Evolutionary conservation across 2,113 vertebrate species (phyloP).

Genomic region (Scophthalmus maximus): DNA sequence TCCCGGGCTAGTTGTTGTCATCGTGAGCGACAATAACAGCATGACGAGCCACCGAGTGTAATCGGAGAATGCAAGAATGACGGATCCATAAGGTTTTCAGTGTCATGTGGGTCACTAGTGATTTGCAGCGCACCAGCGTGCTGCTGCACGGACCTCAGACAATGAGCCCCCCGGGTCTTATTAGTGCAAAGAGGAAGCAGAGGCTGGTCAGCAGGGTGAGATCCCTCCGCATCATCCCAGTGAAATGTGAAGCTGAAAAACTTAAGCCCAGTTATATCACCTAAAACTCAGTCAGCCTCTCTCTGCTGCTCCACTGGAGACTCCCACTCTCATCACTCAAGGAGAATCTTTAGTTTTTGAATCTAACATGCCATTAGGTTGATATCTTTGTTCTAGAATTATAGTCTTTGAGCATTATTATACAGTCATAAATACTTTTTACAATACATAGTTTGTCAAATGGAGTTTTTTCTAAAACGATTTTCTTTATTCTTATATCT

Average conservation of each 20-base stretch:
- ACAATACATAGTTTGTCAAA: no score
- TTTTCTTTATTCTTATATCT: no score
- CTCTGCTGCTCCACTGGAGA: neutral
- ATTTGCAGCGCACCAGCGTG: constrained; percentile 55
- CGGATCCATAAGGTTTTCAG: constrained; percentile 64
- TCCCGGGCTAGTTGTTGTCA: neutral
- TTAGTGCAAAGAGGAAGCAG: constrained; percentile 69
- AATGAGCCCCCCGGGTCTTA: constrained; percentile 70
- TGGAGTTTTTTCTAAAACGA: no score
- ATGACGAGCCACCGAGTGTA: constrained; percentile 25
- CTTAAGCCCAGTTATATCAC: constrained; percentile 12
- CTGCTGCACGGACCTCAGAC: constrained; percentile 45
- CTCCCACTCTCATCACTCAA: constrained; percentile 5
- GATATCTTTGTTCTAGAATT: neutral
- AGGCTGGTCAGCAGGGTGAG: constrained; percentile 33
- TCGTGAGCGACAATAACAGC: constrained; percentile 23
- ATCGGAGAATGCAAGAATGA: constrained; percentile 44
- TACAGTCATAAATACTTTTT: no score
- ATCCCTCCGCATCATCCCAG: constrained; percentile 24
- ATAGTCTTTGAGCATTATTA: no score
- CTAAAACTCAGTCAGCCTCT: constrained; percentile 16
- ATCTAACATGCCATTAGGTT: neutral
- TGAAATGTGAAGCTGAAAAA: constrained; percentile 63
- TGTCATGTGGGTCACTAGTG: constrained; percentile 62
- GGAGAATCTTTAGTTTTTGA: neutral